These are phyloP conservation scores for Eurystomus gularis DNA, from an alignment of 2,113 vertebrate genomes.

Conservation along the genomic window DNA sequence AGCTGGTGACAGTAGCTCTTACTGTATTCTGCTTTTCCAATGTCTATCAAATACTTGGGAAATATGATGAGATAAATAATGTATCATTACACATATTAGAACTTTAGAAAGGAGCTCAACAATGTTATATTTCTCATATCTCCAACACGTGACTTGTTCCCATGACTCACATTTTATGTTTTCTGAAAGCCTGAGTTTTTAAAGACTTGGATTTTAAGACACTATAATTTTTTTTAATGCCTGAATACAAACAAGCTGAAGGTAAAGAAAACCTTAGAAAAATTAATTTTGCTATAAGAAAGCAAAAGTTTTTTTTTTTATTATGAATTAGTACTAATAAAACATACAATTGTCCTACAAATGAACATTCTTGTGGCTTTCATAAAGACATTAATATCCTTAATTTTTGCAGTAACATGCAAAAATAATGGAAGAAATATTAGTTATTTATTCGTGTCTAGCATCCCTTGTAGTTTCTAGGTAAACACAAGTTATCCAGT, in stretches of 20 bases:
- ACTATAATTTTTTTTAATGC: neutral
- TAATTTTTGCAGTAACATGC: neutral
- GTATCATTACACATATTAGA: neutral
- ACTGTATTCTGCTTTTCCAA: neutral
- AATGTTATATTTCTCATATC: neutral
- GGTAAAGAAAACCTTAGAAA: neutral
- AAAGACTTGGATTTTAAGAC: neutral
- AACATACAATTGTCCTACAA: neutral
- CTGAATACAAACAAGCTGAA: neutral
- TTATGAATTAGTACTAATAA: neutral
- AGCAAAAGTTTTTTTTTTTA: neutral
- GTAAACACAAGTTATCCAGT: neutral
- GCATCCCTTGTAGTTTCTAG: neutral
- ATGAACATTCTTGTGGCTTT: neutral
- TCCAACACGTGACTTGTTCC: neutral
- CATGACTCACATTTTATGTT: slow-evolving; percentile 18
- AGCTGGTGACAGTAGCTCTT: slow-evolving; percentile 25
- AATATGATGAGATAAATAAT: slow-evolving; percentile 13
- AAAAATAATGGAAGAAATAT: neutral
- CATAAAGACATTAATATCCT: neutral
- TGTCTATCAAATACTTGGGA: neutral
- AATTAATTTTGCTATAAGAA: neutral
- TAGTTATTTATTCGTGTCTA: neutral
- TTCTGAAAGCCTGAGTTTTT: neutral
- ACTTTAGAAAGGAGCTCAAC: neutral